A percentile compares a stretch with the other conserved stretches of the same genome.
phyloP scores from a whole-genome alignment of 1,140 invertebrate species.

The Drosophila seguyi region DNA sequence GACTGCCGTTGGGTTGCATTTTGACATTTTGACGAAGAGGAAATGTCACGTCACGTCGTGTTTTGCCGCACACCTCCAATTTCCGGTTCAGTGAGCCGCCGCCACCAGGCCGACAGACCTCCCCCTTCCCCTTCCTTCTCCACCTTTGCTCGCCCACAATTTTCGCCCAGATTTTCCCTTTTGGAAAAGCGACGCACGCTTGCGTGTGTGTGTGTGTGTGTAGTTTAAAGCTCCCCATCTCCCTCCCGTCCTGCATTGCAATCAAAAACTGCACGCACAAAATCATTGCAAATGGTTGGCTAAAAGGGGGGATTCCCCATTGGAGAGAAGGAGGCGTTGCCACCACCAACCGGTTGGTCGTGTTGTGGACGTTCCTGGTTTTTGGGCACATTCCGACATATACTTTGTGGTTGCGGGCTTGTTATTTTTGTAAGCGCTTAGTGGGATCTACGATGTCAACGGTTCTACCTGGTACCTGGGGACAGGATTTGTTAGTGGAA shows the following conservation, averaged over 20 bases:
- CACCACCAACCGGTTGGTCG: conserved; percentile 31
- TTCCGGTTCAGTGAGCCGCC: conserved; percentile 84
- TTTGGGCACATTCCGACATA: conserved; percentile 48
- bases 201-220: not conserved
- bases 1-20: conserved; percentile 66
- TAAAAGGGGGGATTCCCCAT: conserved; percentile 4
- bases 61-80: conserved; percentile 85
- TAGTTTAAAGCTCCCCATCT: conserved; percentile 13
- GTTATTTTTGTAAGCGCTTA: not conserved
- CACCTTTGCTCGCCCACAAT: not conserved
- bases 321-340: not conserved
- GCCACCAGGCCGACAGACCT: conserved; percentile 7
- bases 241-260: conserved; percentile 35
- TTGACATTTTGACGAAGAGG: conserved; percentile 85
- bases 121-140: not conserved
- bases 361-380: conserved; percentile 59
- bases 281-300: conserved; percentile 48
- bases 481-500: not conserved
- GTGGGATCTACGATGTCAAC: not conserved
- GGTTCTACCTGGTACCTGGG: too few relatives aligned
- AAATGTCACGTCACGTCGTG: conserved; percentile 85
- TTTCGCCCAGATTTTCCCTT: conserved; percentile 1
- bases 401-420: conserved; percentile 56
- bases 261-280: conserved; percentile 73
- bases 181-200: conserved; percentile 18